Evolutionary conservation across 2,113 vertebrate genomes (phyloP), one percentile per base, ranked within the genome.

Genomic region (Labeo catla): DNA sequence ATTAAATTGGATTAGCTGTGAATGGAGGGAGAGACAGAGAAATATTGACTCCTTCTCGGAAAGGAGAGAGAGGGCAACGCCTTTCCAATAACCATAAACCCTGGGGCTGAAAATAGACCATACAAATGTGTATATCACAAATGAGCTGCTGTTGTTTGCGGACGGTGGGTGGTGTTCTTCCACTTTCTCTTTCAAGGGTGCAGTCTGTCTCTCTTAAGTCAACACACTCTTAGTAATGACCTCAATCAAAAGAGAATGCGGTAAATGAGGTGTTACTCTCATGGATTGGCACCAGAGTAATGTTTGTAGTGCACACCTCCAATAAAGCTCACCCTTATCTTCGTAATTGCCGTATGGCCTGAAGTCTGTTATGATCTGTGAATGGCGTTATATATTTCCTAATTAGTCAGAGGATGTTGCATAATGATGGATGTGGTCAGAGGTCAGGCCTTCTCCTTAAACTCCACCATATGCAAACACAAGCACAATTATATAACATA

Each of bases 81-180:
- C 94, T 95, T 94, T 95, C 93, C 94, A 95, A 95, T 95, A 95
- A 95, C 94, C 94, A 94, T 95, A 95, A 95, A 95, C 93, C 93
- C 93, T 91, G 90, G 91, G 91, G 93, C 93, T 93, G 92, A 93
- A 95, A 94, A 95, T 95, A 94, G 93, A 93, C 88, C 90, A 92
- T 93, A 94, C 91, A 81, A 94, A 94, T 92, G 93, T 92, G 92
- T 94, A 94, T 92, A 92, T 94, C 92, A 91, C 92, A 92, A 91
- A 89, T 89, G 89, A 92, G 92, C 90, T 91, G 89, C 92, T 92
- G 92, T 89, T 91, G 91, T 91, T 92, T 93, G 92, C 81, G 83
- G 88, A 86, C n/a, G 86, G 59, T 54, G 87, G 82, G 89, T 68
- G 84, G 76, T 87, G 73, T 86, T 86, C 84, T 81, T 88, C 68